Base-by-base conservation (phyloP, 2,113 vertebrate species). In the Orthonyx spaldingii region DNA sequence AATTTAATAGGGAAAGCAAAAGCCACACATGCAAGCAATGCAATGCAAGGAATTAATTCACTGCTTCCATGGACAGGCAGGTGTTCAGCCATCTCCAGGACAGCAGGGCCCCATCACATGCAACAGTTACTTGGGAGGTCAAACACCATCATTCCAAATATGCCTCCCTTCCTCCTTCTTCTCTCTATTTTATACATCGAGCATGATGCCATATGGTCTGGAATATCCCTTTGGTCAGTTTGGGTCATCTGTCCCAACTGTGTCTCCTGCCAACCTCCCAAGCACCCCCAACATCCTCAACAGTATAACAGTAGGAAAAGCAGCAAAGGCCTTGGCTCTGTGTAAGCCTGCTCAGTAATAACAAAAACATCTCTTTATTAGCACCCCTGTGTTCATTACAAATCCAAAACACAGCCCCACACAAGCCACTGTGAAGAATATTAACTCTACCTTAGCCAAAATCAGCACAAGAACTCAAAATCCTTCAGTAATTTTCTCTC, bases 141-240 rank as follows among this genome's bases (percentile, higher is more conserved):
- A 59, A 81, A 24, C 5, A 6, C 4, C 10, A 39, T 30, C 33
- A 21, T 19, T 52, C 8, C 9, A 21, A 33, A 59, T 2, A 16
- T 20, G 8, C 23, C 4, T 4, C 5, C 1, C 15, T 59, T 52
- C 10, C 19, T 59, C 11, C 16, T 28, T 52, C 52, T 74, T 15
- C 10, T 2, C 1, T 9, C 1, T 16, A 7, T 19, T 52, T 33
- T 39, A 28, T 23, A 7, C 1, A 30, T 6, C 24, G 19, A 52
- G 5, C 8, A 11, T 2, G 2, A 46, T 74, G 10, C 1, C 3
- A 3, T 1, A 7, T 2, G 10, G 33, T 14, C 10, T 66, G 27
- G 10, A 59, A 66, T 6, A 33, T 7, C 44, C 13, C 52, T 52
- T 33, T 66, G 33, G 23, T 74, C 50, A 16, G 2, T 2, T 33